These are phyloP conservation scores for Erannis defoliaria DNA, from an alignment of 2,888 invertebrate genomes.

Conservation along the genomic window DNA sequence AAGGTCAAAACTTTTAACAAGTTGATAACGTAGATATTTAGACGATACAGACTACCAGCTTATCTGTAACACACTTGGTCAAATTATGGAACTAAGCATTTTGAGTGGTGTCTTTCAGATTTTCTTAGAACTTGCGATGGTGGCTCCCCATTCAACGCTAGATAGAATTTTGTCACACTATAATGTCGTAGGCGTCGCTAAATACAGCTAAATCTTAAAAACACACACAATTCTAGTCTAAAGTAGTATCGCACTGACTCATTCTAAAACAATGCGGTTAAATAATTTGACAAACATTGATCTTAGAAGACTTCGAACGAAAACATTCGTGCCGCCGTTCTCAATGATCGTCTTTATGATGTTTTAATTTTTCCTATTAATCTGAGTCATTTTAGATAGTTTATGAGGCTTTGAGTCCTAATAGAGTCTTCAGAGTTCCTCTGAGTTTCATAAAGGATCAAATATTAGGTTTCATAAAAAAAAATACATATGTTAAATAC, in stretches of 20 bases:
- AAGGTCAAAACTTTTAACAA: slow-evolving; percentile 17
- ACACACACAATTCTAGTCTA: neutral
- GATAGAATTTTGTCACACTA: neutral
- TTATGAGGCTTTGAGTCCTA: no score
- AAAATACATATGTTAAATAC: no score
- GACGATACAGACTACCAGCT: neutral
- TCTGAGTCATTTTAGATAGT: neutral
- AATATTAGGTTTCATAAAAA: no score
- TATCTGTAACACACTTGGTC: neutral
- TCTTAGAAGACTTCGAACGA: neutral
- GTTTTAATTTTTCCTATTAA: neutral
- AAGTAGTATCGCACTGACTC: slow-evolving; percentile 9
- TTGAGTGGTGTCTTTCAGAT: neutral
- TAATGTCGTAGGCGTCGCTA: neutral
- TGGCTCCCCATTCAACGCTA: neutral
- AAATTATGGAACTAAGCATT: neutral
- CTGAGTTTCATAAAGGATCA: no score
- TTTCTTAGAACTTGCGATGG: neutral
- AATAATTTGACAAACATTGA: slow-evolving; percentile 25
- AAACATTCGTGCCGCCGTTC: neutral
- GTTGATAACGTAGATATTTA: neutral
- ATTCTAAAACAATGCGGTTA: slow-evolving; percentile 19
- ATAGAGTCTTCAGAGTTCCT: no score
- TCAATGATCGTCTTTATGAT: neutral
- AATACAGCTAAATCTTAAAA: slow-evolving; percentile 13